A percentile compares a stretch with the other conserved stretches of the same genome.
These are phyloP conservation scores for Drosophila funebris DNA, from an alignment of 1,140 invertebrate genomes.

Conservation along the genomic window DNA sequence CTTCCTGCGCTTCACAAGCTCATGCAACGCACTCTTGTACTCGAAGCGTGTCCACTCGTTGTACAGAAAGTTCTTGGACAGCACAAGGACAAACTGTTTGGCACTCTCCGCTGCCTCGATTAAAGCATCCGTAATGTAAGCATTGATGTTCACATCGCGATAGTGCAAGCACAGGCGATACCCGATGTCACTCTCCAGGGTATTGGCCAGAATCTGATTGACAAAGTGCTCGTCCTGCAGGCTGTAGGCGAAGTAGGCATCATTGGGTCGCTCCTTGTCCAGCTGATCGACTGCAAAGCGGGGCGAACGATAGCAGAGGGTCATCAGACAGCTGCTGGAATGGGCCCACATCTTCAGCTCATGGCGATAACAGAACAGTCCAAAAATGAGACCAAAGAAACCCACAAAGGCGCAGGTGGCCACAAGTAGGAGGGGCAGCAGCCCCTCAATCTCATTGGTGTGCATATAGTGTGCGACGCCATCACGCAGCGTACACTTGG, in stretches of 20 bases:
- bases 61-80: slow-evolving; percentile 96
- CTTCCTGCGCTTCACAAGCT: slow-evolving; percentile 92
- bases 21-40: slow-evolving; percentile 95
- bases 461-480: slow-evolving; percentile 89
- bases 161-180: slow-evolving; percentile 94
- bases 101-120: slow-evolving; percentile 95
- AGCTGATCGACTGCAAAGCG: slow-evolving; percentile 88
- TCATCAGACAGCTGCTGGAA: slow-evolving; percentile 89
- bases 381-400: slow-evolving; percentile 89
- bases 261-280: slow-evolving; percentile 93
- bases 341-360: slow-evolving; percentile 94
- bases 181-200: slow-evolving; percentile 90
- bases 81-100: slow-evolving; percentile 93
- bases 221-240: slow-evolving; percentile 95
- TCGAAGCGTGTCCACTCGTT: slow-evolving; percentile 97
- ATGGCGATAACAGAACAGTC: slow-evolving; percentile 91
- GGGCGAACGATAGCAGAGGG: slow-evolving; percentile 92
- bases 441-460: slow-evolving; percentile 90
- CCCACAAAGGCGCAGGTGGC: slow-evolving; percentile 90
- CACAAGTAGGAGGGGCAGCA: slow-evolving; percentile 90
- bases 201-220: slow-evolving; percentile 92
- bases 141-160: slow-evolving; percentile 92
- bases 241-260: slow-evolving; percentile 96
- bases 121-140: slow-evolving; percentile 94
- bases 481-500: slow-evolving; percentile 87